Evolutionary conservation across 2,113 vertebrate species (phyloP), one percentile per base, ranked within the genome.

Genomic region (Gnathochromis pfefferi): DNA sequence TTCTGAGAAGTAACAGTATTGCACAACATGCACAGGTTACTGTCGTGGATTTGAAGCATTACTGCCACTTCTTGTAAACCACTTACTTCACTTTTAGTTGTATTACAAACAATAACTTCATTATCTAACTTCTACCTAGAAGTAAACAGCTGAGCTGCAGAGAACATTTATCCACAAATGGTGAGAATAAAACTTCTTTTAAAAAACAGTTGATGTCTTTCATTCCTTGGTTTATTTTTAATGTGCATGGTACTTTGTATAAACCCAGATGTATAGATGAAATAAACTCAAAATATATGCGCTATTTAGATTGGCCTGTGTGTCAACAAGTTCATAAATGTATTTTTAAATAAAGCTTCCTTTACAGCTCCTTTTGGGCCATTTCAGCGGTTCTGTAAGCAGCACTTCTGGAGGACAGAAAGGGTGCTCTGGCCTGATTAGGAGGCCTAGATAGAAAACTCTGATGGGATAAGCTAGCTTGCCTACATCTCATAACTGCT

Each of bases 351-450:
- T 80, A 6, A 51, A n/a, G 57, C 47, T 82, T 78, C 26, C 26
- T 89, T 38, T 26, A 68, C 63, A 1, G 8, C 47, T 87, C 10
- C 84, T 93, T 88, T 87, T 58, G 89, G 93, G 90, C 45, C 87
- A 93, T 91, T 92, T 85, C 35, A 19, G 4, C 57, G n/a, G 26
- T 14, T 26, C 21, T 81, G 33, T 80, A 53, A 86, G 87, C 70
- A 80, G 85, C 54, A 17, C 80, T 80, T 90, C 57, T 88, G 54
- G 60, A 86, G 88, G 86, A 93, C 88, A 89, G 49, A 73, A 58
- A 86, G n/a, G 33, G 65, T 88, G 88, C 90, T 85, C 70, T 95
- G 95, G 88, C 96, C 96, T 96, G 93, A 94, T 96, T 97, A 95
- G 79, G 81, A 96, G 93, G 81, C 95, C 96, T 94, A 96, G 80